Evolutionary conservation across 92 coral and sea anemone genomes (phyloP).

Genomic region (Plumapathes pennacea): DNA sequence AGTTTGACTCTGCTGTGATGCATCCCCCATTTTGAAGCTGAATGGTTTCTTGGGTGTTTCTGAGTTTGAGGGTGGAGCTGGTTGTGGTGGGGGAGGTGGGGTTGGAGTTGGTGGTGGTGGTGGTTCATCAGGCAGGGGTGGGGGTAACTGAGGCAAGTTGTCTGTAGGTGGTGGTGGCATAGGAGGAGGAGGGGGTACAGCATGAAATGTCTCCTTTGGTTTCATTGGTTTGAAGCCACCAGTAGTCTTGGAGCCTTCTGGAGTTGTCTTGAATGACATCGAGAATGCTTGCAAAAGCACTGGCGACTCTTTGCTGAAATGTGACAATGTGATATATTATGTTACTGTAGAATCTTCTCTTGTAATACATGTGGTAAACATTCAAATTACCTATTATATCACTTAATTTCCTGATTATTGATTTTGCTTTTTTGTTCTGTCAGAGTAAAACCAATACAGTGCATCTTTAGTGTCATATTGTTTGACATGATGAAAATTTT

Average conservation of each 20-base stretch:
- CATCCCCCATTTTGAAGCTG: slow-evolving; percentile 60
- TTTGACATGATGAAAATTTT: too few species aligned
- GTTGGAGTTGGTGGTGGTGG: slow-evolving; percentile 77
- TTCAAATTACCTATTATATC: too few species aligned
- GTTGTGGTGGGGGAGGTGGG: slow-evolving; percentile 76
- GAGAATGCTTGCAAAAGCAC: slow-evolving; percentile 12
- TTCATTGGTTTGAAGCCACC: slow-evolving; percentile 73
- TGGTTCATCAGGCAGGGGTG: slow-evolving; percentile 72
- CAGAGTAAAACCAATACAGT: too few species aligned
- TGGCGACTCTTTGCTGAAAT: slow-evolving; percentile 31
- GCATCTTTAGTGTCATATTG: too few species aligned
- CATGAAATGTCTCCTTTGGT: slow-evolving; percentile 35
- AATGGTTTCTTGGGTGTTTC: slow-evolving; percentile 52
- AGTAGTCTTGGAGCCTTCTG: slow-evolving; percentile 16
- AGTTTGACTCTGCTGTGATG: slow-evolving; percentile 8
- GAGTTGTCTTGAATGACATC: slow-evolving; percentile 22
- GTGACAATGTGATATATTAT: too few species aligned
- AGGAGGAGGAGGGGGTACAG: slow-evolving; percentile 71
- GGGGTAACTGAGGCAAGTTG: slow-evolving; percentile 22
- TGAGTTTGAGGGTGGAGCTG: slow-evolving; percentile 40
- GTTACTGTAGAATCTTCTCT: too few species aligned
- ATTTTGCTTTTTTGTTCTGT: too few species aligned
- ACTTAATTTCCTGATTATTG: too few species aligned
- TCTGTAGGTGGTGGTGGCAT: slow-evolving; percentile 25
- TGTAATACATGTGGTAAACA: too few species aligned